These are phyloP conservation scores for Zaprionus kolodkinae DNA, from an alignment of 1,140 invertebrate species.

Conservation along the genomic window DNA sequence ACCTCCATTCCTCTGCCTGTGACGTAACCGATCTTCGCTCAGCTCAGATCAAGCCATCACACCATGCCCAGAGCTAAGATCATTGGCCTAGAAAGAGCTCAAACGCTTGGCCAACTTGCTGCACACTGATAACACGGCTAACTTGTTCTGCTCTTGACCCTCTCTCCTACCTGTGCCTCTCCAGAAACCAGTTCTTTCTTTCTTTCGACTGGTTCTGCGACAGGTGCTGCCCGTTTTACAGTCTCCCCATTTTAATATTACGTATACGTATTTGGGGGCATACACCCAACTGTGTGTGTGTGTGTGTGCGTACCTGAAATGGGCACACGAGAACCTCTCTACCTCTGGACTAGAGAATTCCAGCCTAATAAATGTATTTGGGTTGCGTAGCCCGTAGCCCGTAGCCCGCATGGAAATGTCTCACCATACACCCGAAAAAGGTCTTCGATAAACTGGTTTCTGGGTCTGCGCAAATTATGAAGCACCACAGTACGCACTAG, in stretches of 20 bases:
- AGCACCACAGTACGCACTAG: neutral
- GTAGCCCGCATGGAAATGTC: neutral
- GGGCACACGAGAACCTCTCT: slow-evolving; percentile 25
- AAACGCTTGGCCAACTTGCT: slow-evolving; percentile 20
- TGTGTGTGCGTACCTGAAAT: slow-evolving; percentile 16
- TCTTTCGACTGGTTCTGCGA: slow-evolving; percentile 44
- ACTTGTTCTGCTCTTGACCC: slow-evolving; percentile 28
- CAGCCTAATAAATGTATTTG: slow-evolving; percentile 65
- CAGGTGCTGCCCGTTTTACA: slow-evolving; percentile 36
- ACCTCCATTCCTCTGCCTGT: slow-evolving; percentile 17
- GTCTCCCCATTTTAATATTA: slow-evolving; percentile 66
- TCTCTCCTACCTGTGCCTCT: neutral
- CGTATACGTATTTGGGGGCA: slow-evolving; percentile 54
- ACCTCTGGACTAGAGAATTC: slow-evolving; percentile 22
- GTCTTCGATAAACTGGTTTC: neutral
- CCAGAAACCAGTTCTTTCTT: slow-evolving; percentile 37
- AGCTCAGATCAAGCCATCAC: slow-evolving; percentile 10
- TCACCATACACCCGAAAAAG: neutral
- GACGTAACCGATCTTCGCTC: slow-evolving; percentile 49
- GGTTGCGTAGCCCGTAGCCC: too few relatives aligned
- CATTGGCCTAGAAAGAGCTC: slow-evolving; percentile 73
- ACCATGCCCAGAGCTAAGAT: slow-evolving; percentile 42
- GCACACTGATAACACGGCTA: slow-evolving; percentile 26
- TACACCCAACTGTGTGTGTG: neutral
- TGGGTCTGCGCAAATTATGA: slow-evolving; percentile 1